Base-by-base conservation (phyloP, 2,888 invertebrate species). In the Lingula anatina region DNA sequence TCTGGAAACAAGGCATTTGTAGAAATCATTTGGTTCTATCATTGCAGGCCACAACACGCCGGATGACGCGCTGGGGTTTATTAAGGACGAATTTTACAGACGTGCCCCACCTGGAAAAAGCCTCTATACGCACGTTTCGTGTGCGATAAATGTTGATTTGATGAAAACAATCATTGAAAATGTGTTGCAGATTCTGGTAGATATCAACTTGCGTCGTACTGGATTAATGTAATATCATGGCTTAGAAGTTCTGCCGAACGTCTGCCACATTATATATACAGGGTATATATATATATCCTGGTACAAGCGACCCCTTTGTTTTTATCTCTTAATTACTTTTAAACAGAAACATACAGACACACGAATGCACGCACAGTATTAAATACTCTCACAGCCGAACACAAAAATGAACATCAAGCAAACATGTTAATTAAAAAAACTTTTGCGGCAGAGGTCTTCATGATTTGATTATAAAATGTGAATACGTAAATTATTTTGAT, bases 91-190 rank as follows among this genome's bases (percentile, higher is more conserved):
- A 47, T 78, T 78, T 51, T 51, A 64, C 12, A 62, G 67, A 26
- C 60, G 71, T 44, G 69, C 70, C 35, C 70, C 68, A 3, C 61
- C 60, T 25, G 66, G 73, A 51, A 73, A 71, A 54, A 70, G 68
- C 21, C 56, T 77, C 4, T 77, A 78, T 58, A 66, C 64, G 2
- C 78, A 78, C 51, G 66, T 70, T 36, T 75, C 76, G 1, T 74
- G 74, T 50, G 77, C 78, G 7, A 75, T 76, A 9, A 75, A 78
- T 55, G 72, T 75, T 20, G 54, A 68, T 21, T 69, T 69, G 52
- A 75, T 78, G 62, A 70, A 70, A 38, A 61, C 64, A 21, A 53
- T 68, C n/a, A 60, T 71, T 7, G 47, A 58, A 7, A 60, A 65
- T 44, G 64, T 68, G 18, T 50, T 70, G 41, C 65, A 68, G 45